Evolutionary conservation across 2,888 invertebrate genomes (phyloP).

Genomic region (Patella caerulea): DNA sequence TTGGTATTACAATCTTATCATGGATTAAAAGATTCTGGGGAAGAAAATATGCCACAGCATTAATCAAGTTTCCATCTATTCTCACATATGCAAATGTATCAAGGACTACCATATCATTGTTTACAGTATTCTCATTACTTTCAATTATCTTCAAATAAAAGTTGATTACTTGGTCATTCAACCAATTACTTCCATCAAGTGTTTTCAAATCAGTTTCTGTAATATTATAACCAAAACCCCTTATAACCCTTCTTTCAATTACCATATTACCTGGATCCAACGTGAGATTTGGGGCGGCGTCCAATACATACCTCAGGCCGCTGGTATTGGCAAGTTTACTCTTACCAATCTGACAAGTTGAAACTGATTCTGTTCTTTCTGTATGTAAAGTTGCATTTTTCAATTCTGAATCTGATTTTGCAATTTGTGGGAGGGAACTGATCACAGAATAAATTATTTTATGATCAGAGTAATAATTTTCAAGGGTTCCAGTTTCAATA

Average conservation of each 20-base stretch:
- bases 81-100: conserved; percentile 1
- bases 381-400: no score
- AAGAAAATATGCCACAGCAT: background rate
- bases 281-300: no score
- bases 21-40: background rate
- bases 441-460: background rate
- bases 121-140: background rate
- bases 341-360: no score
- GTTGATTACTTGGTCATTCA: background rate
- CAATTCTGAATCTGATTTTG: no score
- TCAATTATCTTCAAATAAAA: conserved; percentile 2
- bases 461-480: conserved; percentile 3
- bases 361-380: no score
- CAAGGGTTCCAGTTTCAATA: background rate
- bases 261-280: no score
- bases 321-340: no score
- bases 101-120: background rate
- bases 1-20: background rate
- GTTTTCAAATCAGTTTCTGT: background rate
- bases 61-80: background rate
- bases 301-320: no score
- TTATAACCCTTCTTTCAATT: background rate
- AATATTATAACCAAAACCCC: background rate
- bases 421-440: no score
- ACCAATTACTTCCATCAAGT: background rate